Conservation (phyloP, 2,888 invertebrate genomes). For the Tinea semifulvella region DNA sequence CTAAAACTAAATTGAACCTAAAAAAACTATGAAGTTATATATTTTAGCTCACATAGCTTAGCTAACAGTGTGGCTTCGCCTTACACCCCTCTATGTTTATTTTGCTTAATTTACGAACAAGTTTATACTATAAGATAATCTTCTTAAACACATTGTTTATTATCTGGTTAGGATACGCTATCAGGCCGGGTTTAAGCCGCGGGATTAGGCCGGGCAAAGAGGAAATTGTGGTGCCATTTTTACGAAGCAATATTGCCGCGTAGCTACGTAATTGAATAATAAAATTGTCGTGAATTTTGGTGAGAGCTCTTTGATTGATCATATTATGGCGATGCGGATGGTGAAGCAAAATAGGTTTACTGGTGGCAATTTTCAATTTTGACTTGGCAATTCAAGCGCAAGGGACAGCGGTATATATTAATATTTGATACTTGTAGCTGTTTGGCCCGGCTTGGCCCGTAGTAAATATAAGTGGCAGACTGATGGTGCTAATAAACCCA, state of each 20-base stretch:
- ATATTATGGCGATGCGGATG: conserved; percentile 5
- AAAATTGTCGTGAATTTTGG: conserved; percentile 44
- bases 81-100: conserved; percentile 28
- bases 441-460: no score
- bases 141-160: conserved; percentile 41
- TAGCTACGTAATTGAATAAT: conserved; percentile 48
- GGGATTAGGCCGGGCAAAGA: conserved; percentile 25
- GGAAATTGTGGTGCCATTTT: conserved; percentile 41
- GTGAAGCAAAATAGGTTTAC: neutral
- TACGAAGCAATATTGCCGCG: conserved; percentile 45
- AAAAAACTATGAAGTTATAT: no score
- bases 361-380: neutral
- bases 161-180: conserved; percentile 32
- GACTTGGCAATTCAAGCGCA: neutral
- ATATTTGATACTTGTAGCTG: no score
- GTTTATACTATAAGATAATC: conserved; percentile 37
- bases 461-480: no score
- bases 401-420: neutral
- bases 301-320: conserved; percentile 10
- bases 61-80: no score
- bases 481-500: no score
- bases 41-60: conserved; percentile 20
- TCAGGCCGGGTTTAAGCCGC: conserved; percentile 31
- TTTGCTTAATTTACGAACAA: conserved; percentile 42
- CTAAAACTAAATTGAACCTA: no score